Percentiles rank a stretch among this genome's conserved stretches.
These are phyloP conservation scores for Dendroctonus valens DNA, from an alignment of 1,140 invertebrate genomes.

Conservation along the genomic window DNA sequence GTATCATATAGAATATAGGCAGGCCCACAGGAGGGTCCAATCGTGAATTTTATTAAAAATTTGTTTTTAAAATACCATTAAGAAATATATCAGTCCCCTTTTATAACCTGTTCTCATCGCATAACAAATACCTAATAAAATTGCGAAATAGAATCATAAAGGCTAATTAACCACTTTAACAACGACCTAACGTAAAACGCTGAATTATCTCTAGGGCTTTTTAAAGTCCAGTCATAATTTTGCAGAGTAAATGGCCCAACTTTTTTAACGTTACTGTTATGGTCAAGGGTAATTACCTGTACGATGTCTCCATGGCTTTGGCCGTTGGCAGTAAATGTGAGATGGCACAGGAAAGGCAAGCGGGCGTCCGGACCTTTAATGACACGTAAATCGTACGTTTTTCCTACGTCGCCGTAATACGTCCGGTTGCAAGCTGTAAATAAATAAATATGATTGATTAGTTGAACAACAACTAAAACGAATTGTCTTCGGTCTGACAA, in stretches of 20 bases:
- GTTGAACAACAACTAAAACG: background rate
- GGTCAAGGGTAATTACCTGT: constrained; percentile 57
- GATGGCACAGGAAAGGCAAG: constrained; percentile 81
- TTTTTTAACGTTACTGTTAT: constrained; percentile 22
- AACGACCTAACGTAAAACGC: background rate
- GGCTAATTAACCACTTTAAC: no score
- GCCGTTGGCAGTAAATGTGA: constrained; percentile 85
- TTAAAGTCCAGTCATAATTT: constrained; percentile 10
- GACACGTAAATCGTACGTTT: constrained; percentile 75
- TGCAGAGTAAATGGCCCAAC: constrained; percentile 1
- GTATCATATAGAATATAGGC: no score
- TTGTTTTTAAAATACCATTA: no score
- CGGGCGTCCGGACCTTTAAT: constrained; percentile 65
- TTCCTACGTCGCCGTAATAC: constrained; percentile 82
- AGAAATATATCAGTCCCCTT: no score
- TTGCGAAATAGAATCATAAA: no score
- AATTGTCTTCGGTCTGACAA: background rate
- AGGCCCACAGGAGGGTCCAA: no score
- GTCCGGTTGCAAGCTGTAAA: constrained; percentile 77
- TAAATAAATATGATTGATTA: constrained; percentile 7
- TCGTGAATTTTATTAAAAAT: no score
- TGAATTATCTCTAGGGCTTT: background rate
- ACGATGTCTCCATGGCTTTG: constrained; percentile 81
- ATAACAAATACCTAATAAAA: background rate
- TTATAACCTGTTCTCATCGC: no score